These are phyloP conservation scores for Allophyes oxyacanthae DNA, from an alignment of 2,888 invertebrate species.

Conservation along the genomic window DNA sequence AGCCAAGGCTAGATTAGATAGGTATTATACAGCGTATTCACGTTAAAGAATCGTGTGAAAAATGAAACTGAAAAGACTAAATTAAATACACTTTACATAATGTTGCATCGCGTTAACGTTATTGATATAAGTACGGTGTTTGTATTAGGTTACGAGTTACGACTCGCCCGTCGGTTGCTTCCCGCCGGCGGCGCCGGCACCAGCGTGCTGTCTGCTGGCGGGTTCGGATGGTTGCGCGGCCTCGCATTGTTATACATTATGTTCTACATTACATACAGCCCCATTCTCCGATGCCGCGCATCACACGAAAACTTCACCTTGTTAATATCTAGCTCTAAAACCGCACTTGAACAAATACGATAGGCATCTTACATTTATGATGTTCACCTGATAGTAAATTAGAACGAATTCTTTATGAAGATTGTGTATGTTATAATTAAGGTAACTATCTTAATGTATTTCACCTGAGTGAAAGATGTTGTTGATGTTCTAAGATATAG, in stretches of 20 bases:
- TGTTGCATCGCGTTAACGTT: conserved; percentile 86
- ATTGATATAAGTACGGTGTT: conserved; percentile 82
- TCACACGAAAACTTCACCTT: conserved; percentile 65
- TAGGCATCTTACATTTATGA: conserved; percentile 68
- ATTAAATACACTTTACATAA: conserved; percentile 85
- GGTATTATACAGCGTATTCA: conserved; percentile 83
- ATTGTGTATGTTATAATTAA: conserved; percentile 78
- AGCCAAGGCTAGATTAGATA: conserved; percentile 88
- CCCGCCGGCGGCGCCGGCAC: conserved; percentile 32
- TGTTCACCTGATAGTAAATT: conserved; percentile 76
- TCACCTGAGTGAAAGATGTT: conserved; percentile 86
- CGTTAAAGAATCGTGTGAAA: conserved; percentile 84
- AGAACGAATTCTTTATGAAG: conserved; percentile 78
- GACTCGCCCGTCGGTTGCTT: conserved; percentile 63
- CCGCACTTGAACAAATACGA: conserved; percentile 57
- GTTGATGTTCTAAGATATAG: conserved; percentile 87
- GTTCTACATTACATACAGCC: conserved; percentile 60
- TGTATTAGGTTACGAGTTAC: conserved; percentile 76
- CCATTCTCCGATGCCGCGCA: conserved; percentile 62
- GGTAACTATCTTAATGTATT: conserved; percentile 80
- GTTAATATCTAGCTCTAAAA: conserved; percentile 65
- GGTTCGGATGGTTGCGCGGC: conserved; percentile 45
- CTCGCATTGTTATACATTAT: conserved; percentile 63
- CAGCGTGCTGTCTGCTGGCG: background rate
- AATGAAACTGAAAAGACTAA: conserved; percentile 89